phyloP scores from a whole-genome alignment of 2,888 invertebrate species.

The Drosophila prolongata region DNA sequence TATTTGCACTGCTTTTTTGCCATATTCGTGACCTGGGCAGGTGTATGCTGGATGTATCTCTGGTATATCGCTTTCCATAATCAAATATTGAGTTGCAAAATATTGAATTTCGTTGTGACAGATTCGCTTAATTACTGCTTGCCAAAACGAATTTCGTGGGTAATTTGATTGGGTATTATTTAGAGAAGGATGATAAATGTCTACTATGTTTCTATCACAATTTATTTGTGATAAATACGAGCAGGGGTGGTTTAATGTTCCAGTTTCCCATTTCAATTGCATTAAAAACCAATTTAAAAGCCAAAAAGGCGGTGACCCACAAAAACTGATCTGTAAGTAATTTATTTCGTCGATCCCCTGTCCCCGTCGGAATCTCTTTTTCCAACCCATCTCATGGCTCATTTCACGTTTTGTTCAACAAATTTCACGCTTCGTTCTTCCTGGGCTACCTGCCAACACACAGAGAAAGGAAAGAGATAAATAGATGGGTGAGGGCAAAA shows the following conservation, averaged over 20 bases:
- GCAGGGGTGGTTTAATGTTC: not conserved
- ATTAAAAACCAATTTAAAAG: slow-evolving; percentile 18
- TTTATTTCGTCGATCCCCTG: slow-evolving; percentile 5
- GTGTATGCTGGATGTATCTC: slow-evolving; percentile 11
- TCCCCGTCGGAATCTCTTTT: not conserved
- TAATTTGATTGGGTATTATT: slow-evolving; percentile 38
- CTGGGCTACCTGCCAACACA: slow-evolving; percentile 27
- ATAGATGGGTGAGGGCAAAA: slow-evolving; percentile 4
- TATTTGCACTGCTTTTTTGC: slow-evolving; percentile 68
- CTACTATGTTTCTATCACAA: not conserved
- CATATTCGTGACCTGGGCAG: slow-evolving; percentile 25
- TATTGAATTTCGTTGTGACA: slow-evolving; percentile 53
- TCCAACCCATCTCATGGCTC: slow-evolving; percentile 54
- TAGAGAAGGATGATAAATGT: slow-evolving; percentile 13
- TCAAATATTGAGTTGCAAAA: slow-evolving; percentile 72
- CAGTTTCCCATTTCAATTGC: not conserved
- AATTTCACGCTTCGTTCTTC: slow-evolving; percentile 60
- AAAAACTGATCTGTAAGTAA: slow-evolving; percentile 24
- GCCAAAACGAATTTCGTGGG: slow-evolving; percentile 40
- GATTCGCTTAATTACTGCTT: slow-evolving; percentile 61
- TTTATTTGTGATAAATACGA: slow-evolving; percentile 4
- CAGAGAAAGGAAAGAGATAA: slow-evolving; percentile 6
- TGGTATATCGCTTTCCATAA: slow-evolving; percentile 58
- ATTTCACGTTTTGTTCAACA: slow-evolving; percentile 64
- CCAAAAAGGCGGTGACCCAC: slow-evolving; percentile 9